Base-by-base conservation (phyloP, 2,797 vertebrate genomes). In the Molossus molossus region DNA sequence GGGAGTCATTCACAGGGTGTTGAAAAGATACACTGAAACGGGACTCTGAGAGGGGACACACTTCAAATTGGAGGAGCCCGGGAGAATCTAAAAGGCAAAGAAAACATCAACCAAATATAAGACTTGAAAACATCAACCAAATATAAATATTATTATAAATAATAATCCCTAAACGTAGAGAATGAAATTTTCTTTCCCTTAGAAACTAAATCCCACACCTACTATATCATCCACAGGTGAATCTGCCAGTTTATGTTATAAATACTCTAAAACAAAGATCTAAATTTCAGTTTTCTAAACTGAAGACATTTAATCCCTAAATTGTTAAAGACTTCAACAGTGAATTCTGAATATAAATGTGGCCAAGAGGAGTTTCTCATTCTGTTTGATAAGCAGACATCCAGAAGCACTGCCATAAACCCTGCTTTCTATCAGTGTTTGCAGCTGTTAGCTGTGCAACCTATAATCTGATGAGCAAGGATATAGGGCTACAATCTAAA, bases 11-110 rank as follows among this genome's bases (percentile, higher is more conserved):
- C 96, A 99, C 99, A 1, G 99, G 99, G 95, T 99, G 99, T 98
- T 99, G 99, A 97, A 99, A 99, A 84, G 99, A 99, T 2, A 99
- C 99, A 4, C 99, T 99, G 97, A 99, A 99, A 97, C 99, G 99
- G 48, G 99, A 99, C 97, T 99, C 99, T 0, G 99, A 99, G 27
- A 99, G 99, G 58, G 99, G 99, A 96, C 99, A 99, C 7, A 99
- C 99, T 98, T 99, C 99, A 98, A 99, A 99, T 97, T 99, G 99
- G 96, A 99, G 98, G 85, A 99, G 99, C 37, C 99, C 99, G 14
- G 99, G 99, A 87, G 98, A 99, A 98, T 99, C 99, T 99, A 98
- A 85, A 98, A 96, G 97, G 15, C 40, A 93, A 92, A 82, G 40
- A 85, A 95, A 87, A 95, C 67, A 93, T 77, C 58, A 85, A 87